Evolutionary conservation across 2,113 vertebrate species (phyloP), one percentile per base, ranked within the genome.

Genomic region (Takifugu bimaculatus): DNA sequence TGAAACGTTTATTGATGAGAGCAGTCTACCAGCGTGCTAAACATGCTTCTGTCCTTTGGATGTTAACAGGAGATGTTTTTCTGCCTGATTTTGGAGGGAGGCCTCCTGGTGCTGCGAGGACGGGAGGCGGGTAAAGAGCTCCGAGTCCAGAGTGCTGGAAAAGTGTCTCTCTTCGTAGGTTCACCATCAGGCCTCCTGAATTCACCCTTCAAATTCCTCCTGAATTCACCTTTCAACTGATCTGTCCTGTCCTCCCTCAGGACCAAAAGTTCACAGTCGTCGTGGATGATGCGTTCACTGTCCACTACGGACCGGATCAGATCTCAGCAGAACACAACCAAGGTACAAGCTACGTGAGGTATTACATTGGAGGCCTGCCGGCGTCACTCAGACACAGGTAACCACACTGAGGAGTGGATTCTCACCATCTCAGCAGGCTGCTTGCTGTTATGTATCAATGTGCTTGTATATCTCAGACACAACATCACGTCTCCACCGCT

Each of bases 331-430:
- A 72, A 32, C 56, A 75, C 29, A 54, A 48, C 47, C 45, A 25
- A 29, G 20, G 20, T 20, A 50, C 75, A 43, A 14, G 26, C 26
- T 94, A 92, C 68, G 52, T 3, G 25, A 90, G 83, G 13, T 95
- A 91, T 60, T 95, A 93, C 28, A 76, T 96, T 13, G 93, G 95
- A 43, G 95, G 95, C 79, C 81, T 94, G 60, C 93, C 95, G 13
- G 52, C 73, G 60, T 59, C 57, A n/a, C 75, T 93, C 50, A 88
- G 90, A 63, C 84, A 91, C 74, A 91, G 61, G 94, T 97, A 48
- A 79, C 60, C 11, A 60, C 52, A 55, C n/a, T 51, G 0, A 0
- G 3, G 26, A 2, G 7, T 26, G 55, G 20, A n/a, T 39, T 27
- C 20, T 61, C 11, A 52, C 35, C 57, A 2, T 13, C 48, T 35